Evolutionary conservation across 2,797 vertebrate genomes (phyloP).

Genomic region (Masticophis lateralis): DNA sequence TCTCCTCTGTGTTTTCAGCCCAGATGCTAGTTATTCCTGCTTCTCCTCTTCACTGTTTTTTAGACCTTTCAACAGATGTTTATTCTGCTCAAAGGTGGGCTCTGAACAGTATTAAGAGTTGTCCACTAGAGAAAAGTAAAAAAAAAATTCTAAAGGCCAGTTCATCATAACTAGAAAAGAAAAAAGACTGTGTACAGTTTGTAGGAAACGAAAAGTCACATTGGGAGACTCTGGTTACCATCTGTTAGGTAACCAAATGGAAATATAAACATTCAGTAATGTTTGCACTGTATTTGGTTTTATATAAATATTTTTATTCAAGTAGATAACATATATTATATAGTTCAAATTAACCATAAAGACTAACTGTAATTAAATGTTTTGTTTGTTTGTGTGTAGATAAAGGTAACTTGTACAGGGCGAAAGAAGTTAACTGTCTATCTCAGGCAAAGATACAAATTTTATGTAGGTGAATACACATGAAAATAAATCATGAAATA

Average conservation of each 20-base stretch:
- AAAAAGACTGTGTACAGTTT: neutral
- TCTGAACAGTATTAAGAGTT: neutral
- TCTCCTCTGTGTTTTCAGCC: neutral
- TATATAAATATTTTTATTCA: neutral
- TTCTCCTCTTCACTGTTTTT: neutral
- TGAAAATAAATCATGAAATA: neutral
- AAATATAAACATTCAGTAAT: neutral
- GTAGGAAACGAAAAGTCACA: neutral
- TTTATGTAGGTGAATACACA: neutral
- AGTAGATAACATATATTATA: neutral
- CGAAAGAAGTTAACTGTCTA: conserved; percentile 8
- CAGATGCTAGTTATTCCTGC: neutral
- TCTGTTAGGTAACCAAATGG: neutral
- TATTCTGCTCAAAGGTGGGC: neutral
- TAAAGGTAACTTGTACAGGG: conserved; percentile 27
- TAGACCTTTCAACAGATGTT: neutral
- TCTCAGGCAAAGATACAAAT: neutral
- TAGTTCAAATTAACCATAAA: neutral
- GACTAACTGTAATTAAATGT: neutral
- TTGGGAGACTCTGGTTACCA: neutral
- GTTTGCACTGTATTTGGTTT: neutral
- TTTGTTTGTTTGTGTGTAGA: conserved; percentile 16
- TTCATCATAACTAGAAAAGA: conserved; percentile 1
- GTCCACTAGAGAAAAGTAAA: neutral
- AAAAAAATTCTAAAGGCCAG: neutral